A percentile compares a stretch with the other conserved stretches of the same genome.
Conservation (phyloP, 2,113 vertebrate species). For the Scytalopus superciliaris region DNA sequence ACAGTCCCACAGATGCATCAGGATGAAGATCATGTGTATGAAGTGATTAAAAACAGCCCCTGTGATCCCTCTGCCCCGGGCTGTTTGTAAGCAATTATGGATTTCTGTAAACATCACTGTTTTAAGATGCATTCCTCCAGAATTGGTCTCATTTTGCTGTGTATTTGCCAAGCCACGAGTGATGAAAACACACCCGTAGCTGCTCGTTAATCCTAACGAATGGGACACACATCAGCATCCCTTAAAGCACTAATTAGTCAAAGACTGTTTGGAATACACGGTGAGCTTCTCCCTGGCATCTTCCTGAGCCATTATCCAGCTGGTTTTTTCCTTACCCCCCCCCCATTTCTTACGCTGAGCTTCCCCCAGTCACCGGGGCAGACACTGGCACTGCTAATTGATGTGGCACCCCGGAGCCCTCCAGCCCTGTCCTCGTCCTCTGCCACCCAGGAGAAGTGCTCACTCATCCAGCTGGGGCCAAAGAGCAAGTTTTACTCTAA, state of each 20-base stretch:
- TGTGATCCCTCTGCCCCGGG: background rate
- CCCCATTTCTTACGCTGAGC: fast-evolving
- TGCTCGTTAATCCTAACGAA: constrained; percentile 9
- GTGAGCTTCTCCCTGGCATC: background rate
- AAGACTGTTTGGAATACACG: background rate
- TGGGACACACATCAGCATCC: background rate
- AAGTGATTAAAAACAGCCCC: background rate
- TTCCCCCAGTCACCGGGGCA: background rate
- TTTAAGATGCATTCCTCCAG: background rate
- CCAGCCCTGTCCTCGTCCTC: background rate
- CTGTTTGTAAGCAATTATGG: background rate
- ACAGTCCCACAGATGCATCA: background rate
- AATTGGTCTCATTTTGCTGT: background rate
- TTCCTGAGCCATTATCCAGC: background rate
- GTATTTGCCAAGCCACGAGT: background rate
- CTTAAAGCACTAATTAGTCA: constrained; percentile 33
- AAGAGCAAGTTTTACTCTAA: background rate
- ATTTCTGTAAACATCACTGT: background rate
- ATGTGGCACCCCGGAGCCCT: background rate
- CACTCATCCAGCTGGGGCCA: background rate
- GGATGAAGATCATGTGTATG: background rate
- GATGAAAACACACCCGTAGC: background rate
- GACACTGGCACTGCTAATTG: background rate
- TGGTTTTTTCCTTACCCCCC: background rate
- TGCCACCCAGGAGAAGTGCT: background rate